Percentiles rank a stretch among this genome's conserved stretches.
Conservation (phyloP, 1,140 invertebrate species). For the Octopus sinensis region DNA sequence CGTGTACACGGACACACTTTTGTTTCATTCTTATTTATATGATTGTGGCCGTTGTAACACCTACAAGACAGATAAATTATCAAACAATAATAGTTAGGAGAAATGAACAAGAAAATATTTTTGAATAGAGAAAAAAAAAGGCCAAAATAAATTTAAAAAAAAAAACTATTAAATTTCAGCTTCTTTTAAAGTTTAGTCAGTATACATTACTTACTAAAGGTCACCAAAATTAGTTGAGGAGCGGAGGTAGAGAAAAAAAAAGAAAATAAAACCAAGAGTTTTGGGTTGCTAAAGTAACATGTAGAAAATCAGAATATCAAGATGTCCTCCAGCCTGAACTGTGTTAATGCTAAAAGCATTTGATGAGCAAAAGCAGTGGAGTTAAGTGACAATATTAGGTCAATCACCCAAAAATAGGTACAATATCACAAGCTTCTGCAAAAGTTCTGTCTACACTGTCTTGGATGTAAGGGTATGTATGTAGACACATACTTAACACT, state of each 20-base stretch:
- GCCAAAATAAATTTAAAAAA: neutral
- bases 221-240: neutral
- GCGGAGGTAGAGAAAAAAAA: too few relatives aligned
- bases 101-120: neutral
- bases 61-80: constrained; percentile 29
- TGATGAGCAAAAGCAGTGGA: too few relatives aligned
- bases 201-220: neutral
- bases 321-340: too few relatives aligned
- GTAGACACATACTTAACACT: too few relatives aligned
- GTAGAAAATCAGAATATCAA: neutral
- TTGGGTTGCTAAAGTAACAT: neutral
- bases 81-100: neutral
- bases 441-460: too few relatives aligned
- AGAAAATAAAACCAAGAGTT: neutral
- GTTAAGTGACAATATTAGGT: too few relatives aligned
- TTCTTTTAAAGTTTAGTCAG: neutral
- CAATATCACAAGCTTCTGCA: too few relatives aligned
- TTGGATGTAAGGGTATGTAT: too few relatives aligned
- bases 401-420: too few relatives aligned
- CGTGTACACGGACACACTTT: constrained; percentile 43
- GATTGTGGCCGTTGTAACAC: constrained; percentile 50
- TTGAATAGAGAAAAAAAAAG: neutral
- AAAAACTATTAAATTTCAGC: neutral
- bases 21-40: constrained; percentile 21
- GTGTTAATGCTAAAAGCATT: too few relatives aligned